These are phyloP conservation scores for Spea multiplicata DNA, from an alignment of 2,113 vertebrate genomes.

Conservation along the genomic window DNA sequence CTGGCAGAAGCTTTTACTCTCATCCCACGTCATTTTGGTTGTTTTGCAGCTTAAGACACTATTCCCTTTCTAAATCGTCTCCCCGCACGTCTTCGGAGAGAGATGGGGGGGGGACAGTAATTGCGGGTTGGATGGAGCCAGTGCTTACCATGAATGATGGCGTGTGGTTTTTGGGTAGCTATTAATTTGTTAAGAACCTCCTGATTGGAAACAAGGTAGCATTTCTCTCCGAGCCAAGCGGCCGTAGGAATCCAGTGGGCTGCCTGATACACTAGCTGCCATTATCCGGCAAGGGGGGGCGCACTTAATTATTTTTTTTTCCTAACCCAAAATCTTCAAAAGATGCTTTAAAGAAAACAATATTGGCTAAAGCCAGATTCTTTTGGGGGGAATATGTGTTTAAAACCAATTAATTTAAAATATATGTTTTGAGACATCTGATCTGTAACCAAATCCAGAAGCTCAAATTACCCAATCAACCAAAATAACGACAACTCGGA, in stretches of 20 bases:
- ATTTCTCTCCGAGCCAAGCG: slow-evolving; percentile 19
- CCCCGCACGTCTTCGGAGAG: slow-evolving; percentile 1
- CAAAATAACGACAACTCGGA: too few species aligned
- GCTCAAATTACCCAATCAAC: too few species aligned
- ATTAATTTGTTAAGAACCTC: slow-evolving; percentile 49
- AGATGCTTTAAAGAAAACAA: too few species aligned
- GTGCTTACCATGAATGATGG: slow-evolving; percentile 27
- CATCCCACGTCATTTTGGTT: slow-evolving; percentile 28
- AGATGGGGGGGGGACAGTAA: slow-evolving; percentile 41
- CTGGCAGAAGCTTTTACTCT: slow-evolving; percentile 56
- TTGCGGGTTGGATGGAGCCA: slow-evolving; percentile 52
- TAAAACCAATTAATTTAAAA: too few species aligned
- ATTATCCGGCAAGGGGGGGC: slow-evolving; percentile 42
- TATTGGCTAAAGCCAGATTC: too few species aligned
- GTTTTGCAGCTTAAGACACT: slow-evolving; percentile 48
- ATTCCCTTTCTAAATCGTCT: slow-evolving; percentile 42
- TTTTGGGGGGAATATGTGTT: too few species aligned
- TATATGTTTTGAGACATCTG: too few species aligned
- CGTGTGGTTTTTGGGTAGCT: slow-evolving; percentile 55
- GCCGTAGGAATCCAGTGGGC: slow-evolving; percentile 46
- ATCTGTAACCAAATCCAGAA: too few species aligned
- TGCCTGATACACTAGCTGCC: slow-evolving; percentile 53
- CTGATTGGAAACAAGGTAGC: slow-evolving; percentile 41
- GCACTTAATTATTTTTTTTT: too few species aligned
- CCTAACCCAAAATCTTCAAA: too few species aligned